Evolutionary conservation across 2,888 invertebrate genomes (phyloP).

Genomic region (Dicyrtoma fusca): DNA sequence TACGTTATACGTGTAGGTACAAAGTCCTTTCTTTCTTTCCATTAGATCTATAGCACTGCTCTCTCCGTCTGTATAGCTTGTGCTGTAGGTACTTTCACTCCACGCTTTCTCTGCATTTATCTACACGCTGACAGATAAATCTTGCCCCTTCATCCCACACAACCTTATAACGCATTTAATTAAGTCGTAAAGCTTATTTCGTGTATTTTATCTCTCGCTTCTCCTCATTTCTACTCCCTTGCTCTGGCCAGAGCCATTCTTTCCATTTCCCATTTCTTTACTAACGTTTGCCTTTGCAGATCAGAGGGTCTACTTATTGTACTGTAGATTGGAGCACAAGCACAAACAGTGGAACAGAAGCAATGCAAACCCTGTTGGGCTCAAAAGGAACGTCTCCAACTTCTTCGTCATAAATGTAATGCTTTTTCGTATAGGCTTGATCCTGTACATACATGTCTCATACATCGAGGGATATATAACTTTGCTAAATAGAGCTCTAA

Average conservation of each 20-base stretch:
- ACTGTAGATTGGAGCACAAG: too few relatives aligned
- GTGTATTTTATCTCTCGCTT: conserved; percentile 28
- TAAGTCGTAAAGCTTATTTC: conserved; percentile 37
- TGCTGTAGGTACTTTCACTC: neutral
- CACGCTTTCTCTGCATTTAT: neutral
- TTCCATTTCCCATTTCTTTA: neutral
- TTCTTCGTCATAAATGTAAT: conserved; percentile 9
- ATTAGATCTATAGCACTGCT: neutral
- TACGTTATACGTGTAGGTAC: too few relatives aligned
- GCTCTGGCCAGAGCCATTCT: neutral
- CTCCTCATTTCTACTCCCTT: neutral
- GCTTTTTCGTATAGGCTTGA: neutral
- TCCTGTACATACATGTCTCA: too few relatives aligned
- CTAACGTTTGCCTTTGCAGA: neutral
- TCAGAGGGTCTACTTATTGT: neutral
- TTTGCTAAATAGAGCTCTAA: too few relatives aligned
- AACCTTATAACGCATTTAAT: conserved; percentile 34
- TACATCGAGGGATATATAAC: too few relatives aligned
- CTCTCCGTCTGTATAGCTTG: too few relatives aligned
- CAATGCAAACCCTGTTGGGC: neutral
- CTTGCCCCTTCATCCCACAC: conserved; percentile 26
- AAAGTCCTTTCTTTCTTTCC: conserved; percentile 1
- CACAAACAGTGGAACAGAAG: neutral
- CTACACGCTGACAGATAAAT: conserved; percentile 25
- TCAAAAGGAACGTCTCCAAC: conserved; percentile 8